Evolutionary conservation across 2,113 vertebrate genomes (phyloP).

Genomic region (Oostethus manadensis): DNA sequence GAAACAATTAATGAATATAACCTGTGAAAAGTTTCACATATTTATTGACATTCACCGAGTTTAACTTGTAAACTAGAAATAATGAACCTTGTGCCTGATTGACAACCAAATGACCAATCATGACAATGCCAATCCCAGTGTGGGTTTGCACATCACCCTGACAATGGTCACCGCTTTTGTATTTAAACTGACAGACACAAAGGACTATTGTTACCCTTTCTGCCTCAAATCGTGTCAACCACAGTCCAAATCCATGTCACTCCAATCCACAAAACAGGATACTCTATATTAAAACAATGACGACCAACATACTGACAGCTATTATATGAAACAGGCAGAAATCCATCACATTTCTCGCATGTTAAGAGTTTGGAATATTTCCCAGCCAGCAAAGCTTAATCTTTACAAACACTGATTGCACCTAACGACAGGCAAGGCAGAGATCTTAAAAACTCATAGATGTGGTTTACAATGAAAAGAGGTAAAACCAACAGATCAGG

Average conservation of each 20-base stretch:
- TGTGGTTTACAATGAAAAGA: conserved; percentile 17
- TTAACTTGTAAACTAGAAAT: neutral
- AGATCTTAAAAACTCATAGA: conserved; percentile 5
- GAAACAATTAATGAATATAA: too few species aligned
- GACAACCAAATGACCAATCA: neutral
- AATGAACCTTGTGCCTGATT: neutral
- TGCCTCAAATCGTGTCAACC: neutral
- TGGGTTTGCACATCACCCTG: neutral
- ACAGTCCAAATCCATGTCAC: neutral
- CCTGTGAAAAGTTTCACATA: neutral
- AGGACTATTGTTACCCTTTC: neutral
- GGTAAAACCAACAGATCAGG: conserved; percentile 62
- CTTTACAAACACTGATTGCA: neutral
- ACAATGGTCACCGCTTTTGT: conserved; percentile 7
- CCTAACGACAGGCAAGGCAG: neutral
- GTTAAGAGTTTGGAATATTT: neutral
- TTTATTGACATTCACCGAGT: too few species aligned
- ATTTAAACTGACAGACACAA: conserved; percentile 3
- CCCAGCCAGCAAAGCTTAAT: neutral
- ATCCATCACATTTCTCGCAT: neutral
- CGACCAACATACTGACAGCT: too few species aligned
- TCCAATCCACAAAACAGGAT: neutral
- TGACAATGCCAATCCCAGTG: neutral
- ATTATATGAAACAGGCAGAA: too few species aligned
- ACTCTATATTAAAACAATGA: neutral